Evolutionary conservation across 2,797 vertebrate species (phyloP), one percentile per base, ranked within the genome.

Genomic region (Taeniopygia guttata): DNA sequence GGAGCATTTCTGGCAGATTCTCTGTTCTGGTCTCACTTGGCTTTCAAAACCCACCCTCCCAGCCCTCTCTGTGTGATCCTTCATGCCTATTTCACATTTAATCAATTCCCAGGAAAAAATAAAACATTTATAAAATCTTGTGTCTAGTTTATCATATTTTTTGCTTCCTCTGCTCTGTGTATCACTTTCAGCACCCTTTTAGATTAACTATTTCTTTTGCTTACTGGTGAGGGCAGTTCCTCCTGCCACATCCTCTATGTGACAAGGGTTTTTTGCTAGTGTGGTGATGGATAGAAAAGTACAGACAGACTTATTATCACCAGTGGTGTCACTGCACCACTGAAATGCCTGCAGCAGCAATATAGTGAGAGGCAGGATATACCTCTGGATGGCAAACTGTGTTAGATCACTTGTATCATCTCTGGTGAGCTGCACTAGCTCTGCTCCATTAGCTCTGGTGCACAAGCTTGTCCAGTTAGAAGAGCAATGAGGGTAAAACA

Each of bases 231-330:
- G 12, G 51, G 15, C 34, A 76, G 14, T 23, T 59, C 59, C 18
- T 84, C 10, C 18, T 85, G 27, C 3, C 3, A 0, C 25, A 14
- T 78, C 30, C 14, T 32, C 2, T 18, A 0, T 21, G 13, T 22
- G 43, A 26, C 14, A 51, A 58, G 7, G 3, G 0, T 7, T 62
- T 76, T 88, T 43, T 63, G 13, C 48, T 74, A 9, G 5, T 16
- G 9, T 8, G 30, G 4, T 42, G 23, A 25, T 36, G 46, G 32
- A 36, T 7, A n/a, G 36, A 42, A 59, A 38, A 38, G 20, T 7
- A 60, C 15, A 75, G 10, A 10, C 30, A 68, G 42, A 18, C 9
- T 55, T 55, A n/a, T 2, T 52, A 10, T 23, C 36, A 62, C 58
- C 25, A 45, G 5, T 27, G 22, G 4, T 52, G 21, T 51, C 40